phyloP scores from a whole-genome alignment of 2,888 invertebrate genomes.

The Dioctria linearis region DNA sequence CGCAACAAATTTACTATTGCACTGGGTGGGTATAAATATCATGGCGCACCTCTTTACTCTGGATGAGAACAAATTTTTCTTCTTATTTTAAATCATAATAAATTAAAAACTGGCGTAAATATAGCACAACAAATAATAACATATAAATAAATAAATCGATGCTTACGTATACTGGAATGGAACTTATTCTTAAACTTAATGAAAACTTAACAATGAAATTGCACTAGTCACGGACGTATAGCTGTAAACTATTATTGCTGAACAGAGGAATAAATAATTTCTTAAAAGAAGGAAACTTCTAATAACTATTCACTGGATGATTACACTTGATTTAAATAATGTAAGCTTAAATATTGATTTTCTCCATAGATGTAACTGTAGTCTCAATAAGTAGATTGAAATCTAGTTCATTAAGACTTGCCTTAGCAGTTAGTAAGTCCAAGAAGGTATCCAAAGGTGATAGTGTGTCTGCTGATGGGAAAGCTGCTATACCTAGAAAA shows the following conservation, averaged over 20 bases:
- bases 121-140: too few relatives aligned
- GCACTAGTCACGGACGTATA: neutral
- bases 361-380: constrained; percentile 73
- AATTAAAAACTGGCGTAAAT: neutral
- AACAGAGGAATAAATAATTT: neutral
- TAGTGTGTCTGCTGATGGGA: constrained; percentile 80
- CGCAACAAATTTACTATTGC: neutral
- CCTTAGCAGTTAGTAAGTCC: constrained; percentile 88
- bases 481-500: constrained; percentile 79
- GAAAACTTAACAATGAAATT: neutral
- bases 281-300: too few relatives aligned
- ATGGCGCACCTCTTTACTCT: neutral
- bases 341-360: constrained; percentile 60
- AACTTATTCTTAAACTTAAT: neutral
- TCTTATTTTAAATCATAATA: neutral
- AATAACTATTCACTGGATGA: too few relatives aligned
- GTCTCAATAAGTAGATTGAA: constrained; percentile 90
- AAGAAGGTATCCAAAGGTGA: constrained; percentile 89
- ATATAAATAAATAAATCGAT: too few relatives aligned
- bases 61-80: neutral
- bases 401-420: constrained; percentile 87
- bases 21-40: neutral
- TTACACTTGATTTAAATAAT: too few relatives aligned
- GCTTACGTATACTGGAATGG: too few relatives aligned
- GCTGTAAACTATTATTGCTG: neutral